These are phyloP conservation scores for Squalus acanthias DNA, from an alignment of 2,797 vertebrate genomes.

Conservation along the genomic window DNA sequence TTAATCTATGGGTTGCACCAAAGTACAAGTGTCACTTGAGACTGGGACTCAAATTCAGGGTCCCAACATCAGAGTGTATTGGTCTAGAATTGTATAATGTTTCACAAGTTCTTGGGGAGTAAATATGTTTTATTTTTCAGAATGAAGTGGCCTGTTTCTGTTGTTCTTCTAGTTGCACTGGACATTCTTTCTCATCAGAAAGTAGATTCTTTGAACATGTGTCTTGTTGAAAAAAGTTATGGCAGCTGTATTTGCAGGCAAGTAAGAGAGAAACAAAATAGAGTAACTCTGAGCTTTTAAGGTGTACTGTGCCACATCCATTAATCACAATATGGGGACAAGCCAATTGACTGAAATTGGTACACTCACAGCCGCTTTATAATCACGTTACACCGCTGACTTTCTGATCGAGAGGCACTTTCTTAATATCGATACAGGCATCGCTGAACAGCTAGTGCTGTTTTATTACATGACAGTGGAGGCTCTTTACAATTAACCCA, in stretches of 20 bases:
- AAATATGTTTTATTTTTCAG: not conserved
- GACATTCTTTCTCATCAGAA: not conserved
- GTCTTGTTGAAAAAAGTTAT: not conserved
- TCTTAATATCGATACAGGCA: not conserved
- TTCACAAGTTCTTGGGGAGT: not conserved
- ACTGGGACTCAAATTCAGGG: not conserved
- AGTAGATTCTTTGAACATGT: not conserved
- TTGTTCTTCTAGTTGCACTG: slow-evolving; percentile 9
- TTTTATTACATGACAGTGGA: not conserved
- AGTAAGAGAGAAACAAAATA: not conserved
- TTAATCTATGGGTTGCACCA: not conserved
- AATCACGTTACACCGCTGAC: not conserved
- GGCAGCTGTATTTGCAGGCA: slow-evolving; percentile 14
- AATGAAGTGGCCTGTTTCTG: not conserved
- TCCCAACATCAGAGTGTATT: not conserved
- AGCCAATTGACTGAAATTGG: not conserved
- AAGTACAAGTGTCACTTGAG: not conserved
- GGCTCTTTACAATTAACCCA: not conserved
- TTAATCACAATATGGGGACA: not conserved
- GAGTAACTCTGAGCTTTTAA: not conserved
- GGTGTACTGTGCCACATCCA: not conserved
- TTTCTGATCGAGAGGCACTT: not conserved
- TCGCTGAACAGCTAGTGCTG: not conserved
- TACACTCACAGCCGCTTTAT: not conserved
- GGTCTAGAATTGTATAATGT: not conserved